phyloP scores from a whole-genome alignment of 2,888 invertebrate genomes.

The Nemapogon koenigi region DNA sequence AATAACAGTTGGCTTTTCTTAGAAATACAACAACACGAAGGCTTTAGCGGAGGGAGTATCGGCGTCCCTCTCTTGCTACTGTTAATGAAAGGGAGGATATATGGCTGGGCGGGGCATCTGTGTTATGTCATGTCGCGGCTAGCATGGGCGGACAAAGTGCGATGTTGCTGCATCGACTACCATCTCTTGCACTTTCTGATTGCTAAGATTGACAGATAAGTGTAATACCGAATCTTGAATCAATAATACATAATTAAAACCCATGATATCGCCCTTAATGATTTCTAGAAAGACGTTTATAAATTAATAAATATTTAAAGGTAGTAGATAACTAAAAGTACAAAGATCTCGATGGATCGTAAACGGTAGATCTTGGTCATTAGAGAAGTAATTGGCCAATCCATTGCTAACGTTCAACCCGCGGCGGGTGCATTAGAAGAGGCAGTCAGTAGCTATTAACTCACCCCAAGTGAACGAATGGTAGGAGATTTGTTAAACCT shows the following conservation, averaged over 20 bases:
- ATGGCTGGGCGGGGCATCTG: slow-evolving; percentile 41
- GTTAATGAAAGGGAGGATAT: slow-evolving; percentile 16
- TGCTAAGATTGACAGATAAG: slow-evolving; percentile 4
- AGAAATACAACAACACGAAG: slow-evolving; percentile 29
- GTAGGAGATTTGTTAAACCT: slow-evolving; percentile 1
- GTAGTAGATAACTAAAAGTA: too few species aligned
- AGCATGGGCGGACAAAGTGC: slow-evolving; percentile 35
- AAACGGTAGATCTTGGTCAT: slow-evolving; percentile 4
- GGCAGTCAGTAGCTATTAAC: slow-evolving; percentile 3
- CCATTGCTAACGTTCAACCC: slow-evolving; percentile 26
- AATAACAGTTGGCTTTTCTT: slow-evolving; percentile 32
- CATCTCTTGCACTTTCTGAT: slow-evolving; percentile 13
- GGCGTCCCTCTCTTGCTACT: slow-evolving; percentile 27
- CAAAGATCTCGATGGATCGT: too few species aligned
- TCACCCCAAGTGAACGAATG: slow-evolving; percentile 2
- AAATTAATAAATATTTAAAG: too few species aligned
- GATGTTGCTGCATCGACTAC: slow-evolving; percentile 33
- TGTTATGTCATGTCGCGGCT: slow-evolving; percentile 47
- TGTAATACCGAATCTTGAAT: slow-evolving; percentile 11
- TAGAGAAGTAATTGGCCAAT: slow-evolving; percentile 39
- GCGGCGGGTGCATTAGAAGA: slow-evolving; percentile 2
- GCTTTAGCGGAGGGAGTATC: slow-evolving; percentile 47
- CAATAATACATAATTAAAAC: too few species aligned
- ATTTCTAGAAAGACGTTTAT: too few species aligned
- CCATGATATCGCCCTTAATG: too few species aligned